Evolutionary conservation across 2,888 invertebrate species (phyloP).

Genomic region (Drosophila mettleri): DNA sequence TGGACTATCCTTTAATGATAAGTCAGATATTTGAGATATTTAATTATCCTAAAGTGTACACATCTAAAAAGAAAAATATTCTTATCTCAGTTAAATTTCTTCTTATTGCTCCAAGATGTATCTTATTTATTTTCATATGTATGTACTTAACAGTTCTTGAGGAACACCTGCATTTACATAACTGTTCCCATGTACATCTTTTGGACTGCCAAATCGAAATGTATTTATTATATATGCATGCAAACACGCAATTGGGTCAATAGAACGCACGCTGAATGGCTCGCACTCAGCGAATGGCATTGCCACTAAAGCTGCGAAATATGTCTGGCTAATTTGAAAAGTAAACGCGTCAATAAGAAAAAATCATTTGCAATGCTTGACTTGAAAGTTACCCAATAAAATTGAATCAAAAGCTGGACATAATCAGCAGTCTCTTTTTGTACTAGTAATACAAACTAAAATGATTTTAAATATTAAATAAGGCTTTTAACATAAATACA

Average conservation of each 20-base stretch:
- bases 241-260: conserved; percentile 68
- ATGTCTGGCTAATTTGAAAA: conserved; percentile 70
- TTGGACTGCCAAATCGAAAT: conserved; percentile 35
- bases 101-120: neutral
- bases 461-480: too few relatives aligned
- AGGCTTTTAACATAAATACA: too few relatives aligned
- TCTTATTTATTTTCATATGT: neutral
- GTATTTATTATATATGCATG: conserved; percentile 39
- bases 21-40: too few relatives aligned
- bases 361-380: neutral
- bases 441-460: too few relatives aligned
- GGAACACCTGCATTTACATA: conserved; percentile 2
- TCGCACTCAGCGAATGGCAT: conserved; percentile 11
- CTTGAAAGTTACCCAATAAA: rapidly evolving
- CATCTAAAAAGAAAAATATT: too few relatives aligned
- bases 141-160: neutral
- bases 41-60: too few relatives aligned
- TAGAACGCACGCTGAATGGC: conserved; percentile 59
- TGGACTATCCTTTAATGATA: too few relatives aligned
- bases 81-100: too few relatives aligned
- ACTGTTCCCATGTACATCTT: neutral
- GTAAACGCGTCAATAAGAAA: conserved; percentile 43
- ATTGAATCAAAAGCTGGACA: too few relatives aligned
- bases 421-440: too few relatives aligned
- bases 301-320: conserved; percentile 49